Percentiles rank a stretch among this genome's conserved stretches.
phyloP scores from a whole-genome alignment of 2,113 vertebrate genomes.

The Paradoxurus hermaphroditus region DNA sequence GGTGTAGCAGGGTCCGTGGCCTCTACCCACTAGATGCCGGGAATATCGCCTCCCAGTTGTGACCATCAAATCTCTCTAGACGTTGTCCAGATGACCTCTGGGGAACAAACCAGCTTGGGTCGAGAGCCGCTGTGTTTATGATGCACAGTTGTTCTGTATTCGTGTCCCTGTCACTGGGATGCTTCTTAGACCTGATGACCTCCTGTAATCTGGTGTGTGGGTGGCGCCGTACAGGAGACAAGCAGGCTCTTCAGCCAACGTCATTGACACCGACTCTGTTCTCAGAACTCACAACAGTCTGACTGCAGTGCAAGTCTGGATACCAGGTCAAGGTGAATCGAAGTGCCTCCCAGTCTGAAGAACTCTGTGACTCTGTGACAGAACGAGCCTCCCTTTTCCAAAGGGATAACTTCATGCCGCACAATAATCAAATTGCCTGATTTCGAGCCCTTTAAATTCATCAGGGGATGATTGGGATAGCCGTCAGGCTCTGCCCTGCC shows the following conservation, averaged over 20 bases:
- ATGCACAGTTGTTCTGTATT: not conserved
- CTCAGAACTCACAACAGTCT: not conserved
- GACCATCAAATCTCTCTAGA: not conserved
- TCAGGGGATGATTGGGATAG: not conserved
- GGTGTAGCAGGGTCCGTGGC: not conserved
- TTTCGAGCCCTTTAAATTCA: not conserved
- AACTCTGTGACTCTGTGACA: not conserved
- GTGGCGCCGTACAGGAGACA: too few relatives aligned
- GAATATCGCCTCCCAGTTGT: not conserved
- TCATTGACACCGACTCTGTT: accelerated
- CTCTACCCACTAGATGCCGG: not conserved
- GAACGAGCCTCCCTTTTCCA: not conserved
- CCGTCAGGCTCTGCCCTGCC: not conserved
- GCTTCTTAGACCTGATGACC: not conserved
- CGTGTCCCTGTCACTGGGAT: not conserved
- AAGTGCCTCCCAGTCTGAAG: not conserved
- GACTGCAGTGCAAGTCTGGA: not conserved
- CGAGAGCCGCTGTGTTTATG: not conserved
- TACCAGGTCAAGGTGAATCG: not conserved
- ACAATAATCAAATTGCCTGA: not conserved
- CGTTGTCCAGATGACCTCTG: not conserved
- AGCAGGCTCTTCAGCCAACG: accelerated
- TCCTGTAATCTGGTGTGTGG: not conserved
- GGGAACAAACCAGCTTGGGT: not conserved
- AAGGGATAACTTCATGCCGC: not conserved